These are phyloP conservation scores for Drepana arcuata DNA, from an alignment of 1,140 invertebrate species.

Conservation along the genomic window DNA sequence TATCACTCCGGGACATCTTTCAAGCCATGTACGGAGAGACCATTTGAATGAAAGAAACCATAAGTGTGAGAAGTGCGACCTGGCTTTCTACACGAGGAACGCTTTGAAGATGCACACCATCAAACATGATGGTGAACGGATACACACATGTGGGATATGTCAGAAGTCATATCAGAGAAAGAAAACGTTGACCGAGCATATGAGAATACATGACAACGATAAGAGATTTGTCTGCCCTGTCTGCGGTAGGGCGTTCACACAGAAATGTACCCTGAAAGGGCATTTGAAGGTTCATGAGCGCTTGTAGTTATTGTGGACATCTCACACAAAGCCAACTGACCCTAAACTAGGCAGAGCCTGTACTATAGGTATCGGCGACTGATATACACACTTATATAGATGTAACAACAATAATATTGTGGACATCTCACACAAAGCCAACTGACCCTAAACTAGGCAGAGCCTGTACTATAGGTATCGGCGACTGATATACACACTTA, in stretches of 20 bases:
- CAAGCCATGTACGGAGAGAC: neutral
- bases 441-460: too few species aligned
- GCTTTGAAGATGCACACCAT: conserved; percentile 73
- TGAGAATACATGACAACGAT: conserved; percentile 75
- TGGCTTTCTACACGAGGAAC: conserved; percentile 23
- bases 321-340: too few species aligned
- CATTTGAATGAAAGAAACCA: conserved; percentile 23
- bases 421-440: too few species aligned
- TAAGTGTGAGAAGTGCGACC: conserved; percentile 46
- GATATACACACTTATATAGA: too few species aligned
- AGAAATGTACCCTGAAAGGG: conserved; percentile 40
- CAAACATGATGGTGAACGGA: conserved; percentile 75
- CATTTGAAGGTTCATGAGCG: conserved; percentile 40
- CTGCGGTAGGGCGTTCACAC: conserved; percentile 63
- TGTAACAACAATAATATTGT: too few species aligned
- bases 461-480: too few species aligned
- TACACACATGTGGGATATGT: conserved; percentile 71
- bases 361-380: too few species aligned
- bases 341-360: too few species aligned
- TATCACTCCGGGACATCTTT: neutral
- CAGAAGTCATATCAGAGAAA: conserved; percentile 75
- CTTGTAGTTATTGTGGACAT: too few species aligned
- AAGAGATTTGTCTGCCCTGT: conserved; percentile 60
- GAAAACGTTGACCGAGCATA: conserved; percentile 78
- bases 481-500: too few species aligned